Evolutionary conservation across 2,888 invertebrate genomes (phyloP), one percentile per base, ranked within the genome.

Genomic region (Pterostichus niger): DNA sequence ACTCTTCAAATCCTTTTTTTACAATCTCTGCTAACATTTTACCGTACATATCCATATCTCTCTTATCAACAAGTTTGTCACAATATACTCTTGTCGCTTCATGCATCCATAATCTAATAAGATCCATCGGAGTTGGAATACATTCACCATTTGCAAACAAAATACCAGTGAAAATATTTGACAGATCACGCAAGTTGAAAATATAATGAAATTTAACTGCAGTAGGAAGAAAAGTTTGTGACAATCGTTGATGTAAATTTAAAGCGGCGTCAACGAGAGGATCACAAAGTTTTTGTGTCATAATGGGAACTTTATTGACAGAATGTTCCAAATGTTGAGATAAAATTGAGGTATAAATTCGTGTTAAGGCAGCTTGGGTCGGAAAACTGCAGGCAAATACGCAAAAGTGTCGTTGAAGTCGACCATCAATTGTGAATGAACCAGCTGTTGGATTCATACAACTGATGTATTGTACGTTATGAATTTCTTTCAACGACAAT

Each of bases 361-460:
- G 95, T 84, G 92, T 91, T 84, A 98, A 92, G 0, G 97, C 96
- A 78, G 98, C 97, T 13, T 91, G 88, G 1, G 94, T 94, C 2
- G 98, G 98, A 88, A 96, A 97, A 90, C 97, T 97, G 68, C 96
- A 94, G 56, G 96, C 96, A 89, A 97, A 97, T 0, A 96, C 95
- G 86, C 95, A 95, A 89, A 97, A 97, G 88, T 97, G 97, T 83
- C 97, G 90, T 88, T 98, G 98, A 11, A 99, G 91, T 49, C 98
- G 92, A 0, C 97, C 94, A 91, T 98, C 96, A 82, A 98, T 98
- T 15, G 97, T 97, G 89, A 98, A 98, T 81, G 97, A 97, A 17
- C 98, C 98, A 13, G 98, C 96, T 0, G 98, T 97, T 0, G 98
- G 98, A 90, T 98, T 98, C 98, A 99, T 98, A 89, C 97, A 97